A percentile compares a stretch with the other conserved stretches of the same genome.
phyloP scores from a whole-genome alignment of 2,888 invertebrate species.

The Lycophotia porphyrea region DNA sequence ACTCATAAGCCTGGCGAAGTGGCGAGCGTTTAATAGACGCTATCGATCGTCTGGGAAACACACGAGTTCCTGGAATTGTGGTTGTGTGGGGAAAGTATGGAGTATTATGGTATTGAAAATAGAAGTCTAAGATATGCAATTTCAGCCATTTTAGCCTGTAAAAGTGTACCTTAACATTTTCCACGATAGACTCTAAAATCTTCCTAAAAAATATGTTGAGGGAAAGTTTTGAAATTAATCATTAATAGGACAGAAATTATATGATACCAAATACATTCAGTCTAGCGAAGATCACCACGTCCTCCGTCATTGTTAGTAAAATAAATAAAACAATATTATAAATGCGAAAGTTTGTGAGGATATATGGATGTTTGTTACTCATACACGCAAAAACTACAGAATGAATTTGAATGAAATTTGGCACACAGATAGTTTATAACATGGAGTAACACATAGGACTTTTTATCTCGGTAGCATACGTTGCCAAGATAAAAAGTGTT shows the following conservation, averaged over 20 bases:
- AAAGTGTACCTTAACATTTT: neutral
- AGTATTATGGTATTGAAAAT: neutral
- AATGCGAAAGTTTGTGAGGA: too few relatives aligned
- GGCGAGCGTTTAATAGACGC: slow-evolving; percentile 21
- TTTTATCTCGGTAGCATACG: too few relatives aligned
- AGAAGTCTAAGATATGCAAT: neutral
- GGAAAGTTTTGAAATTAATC: neutral
- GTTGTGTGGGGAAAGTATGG: neutral
- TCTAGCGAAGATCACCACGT: neutral
- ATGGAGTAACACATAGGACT: too few relatives aligned
- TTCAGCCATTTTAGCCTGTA: neutral
- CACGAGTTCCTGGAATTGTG: neutral
- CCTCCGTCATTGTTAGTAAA: neutral
- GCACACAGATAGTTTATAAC: too few relatives aligned
- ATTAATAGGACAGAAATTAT: neutral
- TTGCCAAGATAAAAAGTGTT: too few relatives aligned
- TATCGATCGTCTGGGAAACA: slow-evolving; percentile 17
- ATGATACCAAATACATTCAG: neutral
- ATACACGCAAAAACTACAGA: too few relatives aligned
- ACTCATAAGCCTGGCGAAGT: slow-evolving; percentile 18
- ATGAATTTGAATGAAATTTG: too few relatives aligned
- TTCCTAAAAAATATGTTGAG: neutral
- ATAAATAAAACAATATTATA: neutral
- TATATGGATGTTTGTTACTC: too few relatives aligned
- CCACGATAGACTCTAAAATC: neutral